phyloP scores from a whole-genome alignment of 1,140 invertebrate species.

The Theocolax elegans region DNA sequence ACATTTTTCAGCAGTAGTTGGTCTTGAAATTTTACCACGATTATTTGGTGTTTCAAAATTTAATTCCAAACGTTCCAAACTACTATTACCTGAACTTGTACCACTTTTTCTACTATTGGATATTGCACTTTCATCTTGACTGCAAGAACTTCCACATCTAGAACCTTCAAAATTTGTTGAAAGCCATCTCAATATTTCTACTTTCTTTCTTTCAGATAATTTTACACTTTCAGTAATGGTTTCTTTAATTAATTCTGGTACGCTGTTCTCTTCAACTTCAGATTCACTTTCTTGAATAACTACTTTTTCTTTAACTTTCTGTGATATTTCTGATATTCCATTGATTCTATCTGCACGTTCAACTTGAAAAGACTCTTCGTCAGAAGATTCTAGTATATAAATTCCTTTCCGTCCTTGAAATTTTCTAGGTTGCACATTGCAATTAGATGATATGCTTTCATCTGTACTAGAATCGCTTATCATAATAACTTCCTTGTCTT shows the following conservation, averaged over 20 bases:
- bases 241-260: conserved; percentile 27
- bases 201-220: conserved; percentile 55
- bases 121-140: conserved; percentile 50
- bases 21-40: conserved; percentile 52
- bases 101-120: conserved; percentile 50
- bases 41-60: conserved; percentile 66
- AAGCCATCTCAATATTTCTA: conserved; percentile 60
- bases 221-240: conserved; percentile 26
- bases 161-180: conserved; percentile 50
- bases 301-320: conserved; percentile 10
- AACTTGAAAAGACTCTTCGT: conserved; percentile 21
- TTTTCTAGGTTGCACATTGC: background rate
- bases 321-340: conserved; percentile 28
- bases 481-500: conserved; percentile 37
- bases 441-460: conserved; percentile 1
- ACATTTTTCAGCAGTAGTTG: conserved; percentile 8
- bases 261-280: conserved; percentile 30
- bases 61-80: conserved; percentile 61
- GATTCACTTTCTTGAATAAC: conserved; percentile 37
- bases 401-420: conserved; percentile 1
- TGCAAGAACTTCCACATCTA: conserved; percentile 52
- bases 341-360: conserved; percentile 8
- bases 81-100: conserved; percentile 61
- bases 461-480: conserved; percentile 47
- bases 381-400: conserved; percentile 29